Evolutionary conservation across 2,797 vertebrate species (phyloP), one percentile per base, ranked within the genome.

Genomic region (Lithobates sylvaticus): DNA sequence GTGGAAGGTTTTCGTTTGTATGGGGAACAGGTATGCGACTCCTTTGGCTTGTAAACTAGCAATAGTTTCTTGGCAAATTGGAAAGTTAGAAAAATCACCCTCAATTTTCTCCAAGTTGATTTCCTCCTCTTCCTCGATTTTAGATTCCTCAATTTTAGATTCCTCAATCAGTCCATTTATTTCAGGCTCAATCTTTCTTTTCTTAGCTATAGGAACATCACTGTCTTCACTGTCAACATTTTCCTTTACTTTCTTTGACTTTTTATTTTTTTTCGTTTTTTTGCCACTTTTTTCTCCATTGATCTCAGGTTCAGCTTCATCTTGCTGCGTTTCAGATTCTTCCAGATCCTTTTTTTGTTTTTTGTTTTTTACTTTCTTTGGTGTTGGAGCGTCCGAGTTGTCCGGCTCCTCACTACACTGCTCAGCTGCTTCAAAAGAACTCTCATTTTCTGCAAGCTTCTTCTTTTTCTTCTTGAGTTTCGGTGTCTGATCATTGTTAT

Each of bases 11-110:
- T 97, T 96, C 15, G 92, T 94, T 94, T 99, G 98, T 91, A 99
- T 97, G 82, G 98, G 97, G 91, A 99, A 99, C 74, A 99, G 92
- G 93, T 97, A 97, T 4, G 91, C 91, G 68, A 99, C 96, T 47
- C 98, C 98, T 10, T 97, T 97, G 84, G 95, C 98, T 99, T 96
- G 95, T 7, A 99, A 96, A 84, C 97, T 96, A 5, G 91, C 91
- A 87, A 98, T 88, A 34, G 97, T 99, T 86, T 93, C 90, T 78
- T 94, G 86, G 26, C 97, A 97, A 84, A 99, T 96, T 81, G 94
- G 92, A 91, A 98, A 99, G 90, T 99, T 99, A 74, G 96, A 96
- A 88, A 99, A 99, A 12, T 94, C 96, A 0, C 98, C 98, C 91
- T 96, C 96, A 90, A 79, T 96, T 90, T 96, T 96, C 89, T 99